Evolutionary conservation across 2,888 invertebrate species (phyloP), one percentile per base, ranked within the genome.

Genomic region (Frankliniella fusca): DNA sequence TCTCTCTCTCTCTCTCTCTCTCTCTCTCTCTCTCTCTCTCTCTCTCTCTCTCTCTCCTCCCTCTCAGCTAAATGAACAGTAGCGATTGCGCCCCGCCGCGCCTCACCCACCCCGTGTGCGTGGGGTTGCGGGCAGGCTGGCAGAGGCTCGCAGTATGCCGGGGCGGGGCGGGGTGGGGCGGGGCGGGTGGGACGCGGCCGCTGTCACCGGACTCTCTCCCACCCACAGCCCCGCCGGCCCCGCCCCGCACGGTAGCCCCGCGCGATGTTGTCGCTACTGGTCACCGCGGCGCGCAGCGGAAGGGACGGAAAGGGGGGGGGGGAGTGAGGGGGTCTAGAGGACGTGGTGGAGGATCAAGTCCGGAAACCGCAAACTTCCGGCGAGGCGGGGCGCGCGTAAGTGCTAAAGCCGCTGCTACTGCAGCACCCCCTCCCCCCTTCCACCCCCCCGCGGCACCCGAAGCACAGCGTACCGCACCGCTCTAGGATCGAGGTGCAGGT

Each of bases 361-460:
- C 70, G 70, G 70, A 76, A 76, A 23, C 70, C 70, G 27, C 70
- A 76, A 38, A 76, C 70, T 76, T 76, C 70, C 70, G 70, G 23
- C 70, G 70, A 2, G 5, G 70, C 18, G 54, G 5, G 20, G 54
- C 15, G 54, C 54, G 15, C 20, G 54, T 54, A 15, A 54, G 15
- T 54, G 54, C 20, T 20, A 54, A 54, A 54, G 54, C 20, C 54
- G 54, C 54, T 18, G 54, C 54, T 18, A 7, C 54, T n/a, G 65
- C 65, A 54, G 54, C 23, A 20, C 65, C 65, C 65, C 11, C 70
- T 11, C 70, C 18, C 61, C 15, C 3, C 10, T 1, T 61, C 7
- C 61, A 54, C 38, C 38, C 5, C 38, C 11, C 23, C 7, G 70
- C 70, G 23, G 70, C 7, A 23, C 70, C 18, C 65, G 50, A 9